Conservation (phyloP, 2,888 invertebrate genomes). For the Alloplasta piceator region DNA sequence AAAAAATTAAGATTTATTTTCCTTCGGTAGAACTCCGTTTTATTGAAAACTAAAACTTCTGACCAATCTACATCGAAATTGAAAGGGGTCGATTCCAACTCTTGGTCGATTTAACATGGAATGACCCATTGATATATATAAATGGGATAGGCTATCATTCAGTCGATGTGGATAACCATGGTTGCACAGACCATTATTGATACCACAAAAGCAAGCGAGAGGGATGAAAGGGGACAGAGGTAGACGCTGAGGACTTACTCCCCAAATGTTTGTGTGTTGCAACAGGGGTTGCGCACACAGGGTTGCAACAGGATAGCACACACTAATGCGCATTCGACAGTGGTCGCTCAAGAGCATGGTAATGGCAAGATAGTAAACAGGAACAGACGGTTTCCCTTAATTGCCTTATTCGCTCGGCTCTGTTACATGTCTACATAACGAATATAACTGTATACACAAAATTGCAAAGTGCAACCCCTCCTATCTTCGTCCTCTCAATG, state of each 20-base stretch:
- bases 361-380: slow-evolving; percentile 68
- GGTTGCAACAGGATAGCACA: slow-evolving; percentile 20
- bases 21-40: too few species aligned
- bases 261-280: slow-evolving; percentile 32
- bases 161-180: slow-evolving; percentile 57
- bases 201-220: slow-evolving; percentile 14
- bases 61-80: too few species aligned
- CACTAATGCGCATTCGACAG: slow-evolving; percentile 60
- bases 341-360: slow-evolving; percentile 64
- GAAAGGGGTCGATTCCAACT: too few species aligned
- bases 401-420: slow-evolving; percentile 58
- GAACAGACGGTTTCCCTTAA: slow-evolving; percentile 66
- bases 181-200: slow-evolving; percentile 62
- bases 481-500: slow-evolving; percentile 42
- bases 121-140: too few species aligned
- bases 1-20: too few species aligned
- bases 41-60: too few species aligned
- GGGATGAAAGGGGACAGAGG: not conserved
- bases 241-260: slow-evolving; percentile 41
- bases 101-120: too few species aligned
- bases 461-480: slow-evolving; percentile 15
- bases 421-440: slow-evolving; percentile 5
- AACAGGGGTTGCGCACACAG: slow-evolving; percentile 21
- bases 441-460: slow-evolving; percentile 2
- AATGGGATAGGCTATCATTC: slow-evolving; percentile 37